Evolutionary conservation across 1,140 invertebrate species (phyloP).

Genomic region (Tenebrio molitor): DNA sequence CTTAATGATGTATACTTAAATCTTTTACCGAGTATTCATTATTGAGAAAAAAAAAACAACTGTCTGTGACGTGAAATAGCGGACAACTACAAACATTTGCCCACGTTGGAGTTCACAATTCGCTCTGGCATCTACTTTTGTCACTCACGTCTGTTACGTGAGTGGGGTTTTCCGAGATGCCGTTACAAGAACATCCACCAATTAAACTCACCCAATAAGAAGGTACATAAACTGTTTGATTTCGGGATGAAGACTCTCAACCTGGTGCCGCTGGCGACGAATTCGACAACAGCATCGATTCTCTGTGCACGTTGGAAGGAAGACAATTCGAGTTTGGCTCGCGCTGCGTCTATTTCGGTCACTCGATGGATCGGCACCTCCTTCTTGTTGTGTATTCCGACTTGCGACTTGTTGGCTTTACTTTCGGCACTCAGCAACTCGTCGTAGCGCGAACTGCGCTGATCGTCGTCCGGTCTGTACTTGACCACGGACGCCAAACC

Average conservation of each 20-base stretch:
- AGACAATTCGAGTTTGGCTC: constrained; percentile 93
- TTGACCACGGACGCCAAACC: constrained; percentile 93
- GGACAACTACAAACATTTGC: background rate
- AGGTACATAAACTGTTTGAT: constrained; percentile 95
- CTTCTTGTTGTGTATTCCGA: constrained; percentile 90
- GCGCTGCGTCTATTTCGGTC: constrained; percentile 90
- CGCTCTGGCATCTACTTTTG: constrained; percentile 26
- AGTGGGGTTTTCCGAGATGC: constrained; percentile 44
- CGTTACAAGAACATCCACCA: background rate
- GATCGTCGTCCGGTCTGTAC: constrained; percentile 96
- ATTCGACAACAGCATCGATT: constrained; percentile 94
- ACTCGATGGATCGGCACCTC: constrained; percentile 86
- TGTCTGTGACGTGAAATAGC: constrained; percentile 45
- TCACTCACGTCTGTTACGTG: constrained; percentile 10
- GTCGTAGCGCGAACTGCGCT: constrained; percentile 95
- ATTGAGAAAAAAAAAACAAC: too few relatives aligned
- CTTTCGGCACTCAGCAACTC: constrained; percentile 93
- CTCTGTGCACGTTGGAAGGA: constrained; percentile 89
- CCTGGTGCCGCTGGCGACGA: constrained; percentile 94
- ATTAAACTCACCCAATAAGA: constrained; percentile 82
- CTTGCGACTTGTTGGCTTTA: constrained; percentile 88
- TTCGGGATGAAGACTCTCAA: constrained; percentile 94
- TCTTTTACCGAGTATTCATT: too few relatives aligned
- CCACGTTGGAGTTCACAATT: constrained; percentile 38
- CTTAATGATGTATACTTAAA: too few relatives aligned